Base-by-base conservation (phyloP, 2,113 vertebrate genomes). In the Girardinichthys multiradiatus region DNA sequence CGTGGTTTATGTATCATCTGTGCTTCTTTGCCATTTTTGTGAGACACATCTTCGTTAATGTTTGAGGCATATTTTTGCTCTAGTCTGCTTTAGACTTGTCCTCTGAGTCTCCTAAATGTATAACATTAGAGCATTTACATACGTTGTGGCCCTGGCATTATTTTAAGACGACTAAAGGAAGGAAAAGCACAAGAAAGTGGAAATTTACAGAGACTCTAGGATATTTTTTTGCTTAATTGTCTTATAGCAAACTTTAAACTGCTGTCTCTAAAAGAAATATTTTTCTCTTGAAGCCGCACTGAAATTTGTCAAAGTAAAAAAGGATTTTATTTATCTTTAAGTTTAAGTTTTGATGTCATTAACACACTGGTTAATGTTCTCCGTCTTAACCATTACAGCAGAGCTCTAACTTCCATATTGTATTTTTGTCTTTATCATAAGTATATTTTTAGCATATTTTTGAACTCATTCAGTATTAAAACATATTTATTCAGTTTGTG, bases 401-500 rank as follows among this genome's bases (percentile, higher is more conserved):
- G 65, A 11, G 9, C 21, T 57, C 10, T 66, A 61, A 29, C 39
- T 61, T 37, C 39, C 42, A 45, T 19, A 17, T 4, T 26, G 1
- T 31, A 59, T n/a, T 64, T 27, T 4, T 30, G 69, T 45, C 29
- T 3, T 67, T 57, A 68, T 58, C 15, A 19, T n/a, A 28, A 39
- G 39, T 63, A 35, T 35, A n/a, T n/a, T n/a, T n/a, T n/a, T n/a
- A n/a, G n/a, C n/a, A n/a, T 5, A 86, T 92, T 90, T 90, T 91
- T 91, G 35, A 87, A 92, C 85, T 63, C 74, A 79, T 76, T 64
- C 81, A 90, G 82, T 85, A 86, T 88, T 89, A 64, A 70, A 24
- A 77, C 70, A 37, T 89, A 90, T 90, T 90, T 91, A 88, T 91
- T 87, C 68, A 5, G 74, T 87, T 86, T 88, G 76, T 87, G 85